Base-by-base conservation (phyloP, 2,797 vertebrate genomes). In the Pseudochirops corinnae region DNA sequence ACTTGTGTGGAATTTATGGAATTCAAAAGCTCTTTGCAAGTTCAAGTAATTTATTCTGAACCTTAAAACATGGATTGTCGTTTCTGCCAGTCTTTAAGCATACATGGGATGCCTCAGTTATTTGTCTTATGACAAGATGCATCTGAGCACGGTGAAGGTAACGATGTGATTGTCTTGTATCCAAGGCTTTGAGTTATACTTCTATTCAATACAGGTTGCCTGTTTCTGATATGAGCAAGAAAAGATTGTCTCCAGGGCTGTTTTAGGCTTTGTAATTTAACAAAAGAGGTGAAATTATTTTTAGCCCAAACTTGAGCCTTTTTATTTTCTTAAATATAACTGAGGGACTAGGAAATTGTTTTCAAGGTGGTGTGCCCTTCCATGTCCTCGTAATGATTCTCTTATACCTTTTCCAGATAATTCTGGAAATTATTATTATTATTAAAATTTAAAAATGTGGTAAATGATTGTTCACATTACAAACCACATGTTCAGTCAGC, bases 221-320 rank as follows among this genome's bases (percentile, higher is more conserved):
- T 55, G 2, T 55, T 55, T 53, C 31, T 91, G 90, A 53, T 31
- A 55, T 31, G 28, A 10, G 6, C 82, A 50, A n/a, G 52, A 74
- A 91, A 56, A 55, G 90, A 94, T 55, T 87, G 58, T 60, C 90
- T 56, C 12, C 12, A 92, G 87, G 93, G 91, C 92, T 97, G 96
- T 97, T 97, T 96, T 92, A 97, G 93, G 53, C 50, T 57, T 29
- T 7, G 1, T 46, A 18, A 26, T 74, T 93, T 94, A 91, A 94
- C 74, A 60, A 87, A 94, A 97, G 93, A 96, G 33, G 13, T 53
- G 57, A 1, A 67, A 9, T 55, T 92, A 93, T 93, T 97, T 97
- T 97, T 94, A 97, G 93, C 57, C 39, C 91, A 55, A 94, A 95
- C 74, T 39, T 95, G 93, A 97, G 18, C 4, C 52, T 93, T 95